Percentiles rank a stretch among this genome's conserved stretches.
These are phyloP conservation scores for Coenonympha arcania DNA, from an alignment of 2,888 invertebrate species.

Conservation along the genomic window DNA sequence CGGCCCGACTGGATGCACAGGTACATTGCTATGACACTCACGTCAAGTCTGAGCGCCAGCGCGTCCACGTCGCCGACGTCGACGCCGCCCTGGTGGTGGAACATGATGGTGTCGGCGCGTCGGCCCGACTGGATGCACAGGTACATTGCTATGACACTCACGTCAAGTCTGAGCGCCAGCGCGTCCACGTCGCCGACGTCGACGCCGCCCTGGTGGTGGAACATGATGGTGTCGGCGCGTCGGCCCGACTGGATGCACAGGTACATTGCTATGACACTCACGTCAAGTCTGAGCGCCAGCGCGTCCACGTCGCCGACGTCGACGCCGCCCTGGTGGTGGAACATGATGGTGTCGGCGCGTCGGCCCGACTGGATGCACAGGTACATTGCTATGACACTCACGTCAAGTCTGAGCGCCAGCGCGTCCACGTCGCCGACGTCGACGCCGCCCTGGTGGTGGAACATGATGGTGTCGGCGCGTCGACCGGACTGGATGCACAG, in stretches of 20 bases:
- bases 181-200: slow-evolving; percentile 99
- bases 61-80: too few relatives aligned
- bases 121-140: too few relatives aligned
- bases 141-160: too few relatives aligned
- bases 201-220: slow-evolving; percentile 98
- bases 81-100: too few relatives aligned
- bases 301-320: slow-evolving; percentile 99
- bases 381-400: slow-evolving; percentile 97
- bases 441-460: too few relatives aligned
- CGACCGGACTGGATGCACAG: too few relatives aligned
- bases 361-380: slow-evolving; percentile 98
- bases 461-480: too few relatives aligned
- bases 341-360: slow-evolving; percentile 93
- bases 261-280: too few relatives aligned
- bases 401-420: too few relatives aligned
- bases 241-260: slow-evolving; percentile 98
- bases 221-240: slow-evolving; percentile 93
- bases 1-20: slow-evolving; percentile 98
- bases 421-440: too few relatives aligned
- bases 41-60: too few relatives aligned
- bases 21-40: slow-evolving; percentile 97
- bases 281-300: slow-evolving; percentile 90
- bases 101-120: too few relatives aligned
- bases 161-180: slow-evolving; percentile 91
- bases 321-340: slow-evolving; percentile 98